Evolutionary conservation across 2,113 vertebrate species (phyloP).

Genomic region (Aegotheles bennettii): DNA sequence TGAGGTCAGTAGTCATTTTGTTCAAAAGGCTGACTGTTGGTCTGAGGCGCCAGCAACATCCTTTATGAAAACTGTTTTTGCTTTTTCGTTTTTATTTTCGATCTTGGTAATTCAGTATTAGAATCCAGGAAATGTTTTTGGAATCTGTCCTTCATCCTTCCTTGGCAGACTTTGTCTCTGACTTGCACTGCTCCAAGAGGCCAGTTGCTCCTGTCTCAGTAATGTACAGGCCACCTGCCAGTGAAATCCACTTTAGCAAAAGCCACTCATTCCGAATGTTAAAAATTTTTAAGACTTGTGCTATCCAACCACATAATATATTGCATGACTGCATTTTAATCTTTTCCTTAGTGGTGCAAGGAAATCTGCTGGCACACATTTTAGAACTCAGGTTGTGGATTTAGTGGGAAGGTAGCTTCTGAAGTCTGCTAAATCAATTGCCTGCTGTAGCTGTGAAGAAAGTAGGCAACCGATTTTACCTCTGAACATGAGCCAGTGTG

Average conservation of each 20-base stretch:
- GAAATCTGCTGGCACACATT: background rate
- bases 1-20: background rate
- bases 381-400: background rate
- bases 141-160: background rate
- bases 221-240: background rate
- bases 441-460: background rate
- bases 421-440: background rate
- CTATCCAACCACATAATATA: background rate
- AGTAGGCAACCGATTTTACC: background rate
- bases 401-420: background rate
- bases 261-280: background rate
- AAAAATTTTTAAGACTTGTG: background rate
- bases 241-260: background rate
- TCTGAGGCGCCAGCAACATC: background rate
- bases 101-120: background rate
- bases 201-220: constrained; percentile 18
- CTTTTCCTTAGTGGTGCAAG: background rate
- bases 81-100: constrained; percentile 16
- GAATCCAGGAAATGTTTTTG: constrained; percentile 21
- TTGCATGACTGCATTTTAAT: background rate
- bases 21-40: constrained; percentile 34
- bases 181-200: background rate
- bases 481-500: background rate
- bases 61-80: background rate
- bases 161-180: constrained; percentile 29